A percentile compares a stretch with the other conserved stretches of the same genome.
Conservation (phyloP, 2,888 invertebrate species). For the Synanthedon myopaeformis region DNA sequence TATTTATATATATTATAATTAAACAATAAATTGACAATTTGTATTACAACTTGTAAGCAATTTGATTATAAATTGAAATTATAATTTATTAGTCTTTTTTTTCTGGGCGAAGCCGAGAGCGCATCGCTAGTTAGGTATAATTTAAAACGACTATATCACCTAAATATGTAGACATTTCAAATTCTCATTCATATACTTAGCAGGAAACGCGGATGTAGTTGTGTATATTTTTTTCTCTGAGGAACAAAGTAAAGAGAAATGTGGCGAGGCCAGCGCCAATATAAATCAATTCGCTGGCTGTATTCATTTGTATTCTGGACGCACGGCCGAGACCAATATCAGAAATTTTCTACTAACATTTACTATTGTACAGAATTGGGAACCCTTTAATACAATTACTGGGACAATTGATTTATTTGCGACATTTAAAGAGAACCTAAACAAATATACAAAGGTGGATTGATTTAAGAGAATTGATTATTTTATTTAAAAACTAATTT, state of each 20-base stretch:
- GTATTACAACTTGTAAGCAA: too few species aligned
- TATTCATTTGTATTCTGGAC: slow-evolving; percentile 25
- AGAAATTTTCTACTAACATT: slow-evolving; percentile 15
- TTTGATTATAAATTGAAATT: too few species aligned
- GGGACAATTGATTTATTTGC: background rate
- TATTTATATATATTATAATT: too few species aligned
- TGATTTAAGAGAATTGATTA: too few species aligned
- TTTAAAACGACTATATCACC: too few species aligned
- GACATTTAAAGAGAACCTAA: background rate
- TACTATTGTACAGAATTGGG: background rate
- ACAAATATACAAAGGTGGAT: too few species aligned
- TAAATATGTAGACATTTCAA: too few species aligned
- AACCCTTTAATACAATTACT: background rate
- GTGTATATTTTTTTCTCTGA: background rate
- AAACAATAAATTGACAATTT: too few species aligned
- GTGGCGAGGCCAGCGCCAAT: slow-evolving; percentile 13
- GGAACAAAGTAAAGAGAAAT: slow-evolving; percentile 6
- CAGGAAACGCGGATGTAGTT: background rate
- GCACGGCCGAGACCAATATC: slow-evolving; percentile 12
- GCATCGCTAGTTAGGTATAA: too few species aligned
- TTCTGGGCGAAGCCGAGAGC: too few species aligned
- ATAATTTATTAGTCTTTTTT: too few species aligned
- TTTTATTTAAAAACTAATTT: too few species aligned
- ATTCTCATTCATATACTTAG: background rate
- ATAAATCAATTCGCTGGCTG: slow-evolving; percentile 27